phyloP scores from a whole-genome alignment of 2,797 vertebrate species.

The Myotis pilosus region DNA sequence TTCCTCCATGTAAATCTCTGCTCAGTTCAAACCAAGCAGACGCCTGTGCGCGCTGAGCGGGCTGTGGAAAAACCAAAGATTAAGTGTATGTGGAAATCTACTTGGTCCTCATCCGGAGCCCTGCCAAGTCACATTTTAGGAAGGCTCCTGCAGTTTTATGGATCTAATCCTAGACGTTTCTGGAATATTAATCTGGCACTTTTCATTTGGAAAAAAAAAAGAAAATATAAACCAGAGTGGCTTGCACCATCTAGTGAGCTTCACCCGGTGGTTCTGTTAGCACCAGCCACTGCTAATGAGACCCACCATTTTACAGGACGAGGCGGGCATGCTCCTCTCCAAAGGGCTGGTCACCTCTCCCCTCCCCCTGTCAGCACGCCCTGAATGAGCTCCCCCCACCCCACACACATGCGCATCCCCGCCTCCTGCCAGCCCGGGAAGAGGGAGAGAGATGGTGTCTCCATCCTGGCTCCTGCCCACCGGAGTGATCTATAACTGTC shows the following conservation, averaged over 20 bases:
- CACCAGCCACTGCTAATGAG: conserved; percentile 60
- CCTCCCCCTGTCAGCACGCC: conserved; percentile 2
- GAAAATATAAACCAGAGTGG: conserved; percentile 37
- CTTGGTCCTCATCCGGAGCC: conserved; percentile 16
- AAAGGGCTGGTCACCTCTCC: neutral
- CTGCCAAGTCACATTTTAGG: conserved; percentile 60
- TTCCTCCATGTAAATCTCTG: conserved; percentile 35
- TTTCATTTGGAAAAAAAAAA: conserved; percentile 60
- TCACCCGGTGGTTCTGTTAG: conserved; percentile 57
- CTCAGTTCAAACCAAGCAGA: neutral
- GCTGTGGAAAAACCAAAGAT: conserved; percentile 53
- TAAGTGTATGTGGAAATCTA: conserved; percentile 63
- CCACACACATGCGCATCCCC: neutral
- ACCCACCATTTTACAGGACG: neutral
- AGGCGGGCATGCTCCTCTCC: conserved; percentile 23
- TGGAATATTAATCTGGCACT: conserved; percentile 66
- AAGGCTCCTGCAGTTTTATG: conserved; percentile 37
- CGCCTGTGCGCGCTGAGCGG: neutral
- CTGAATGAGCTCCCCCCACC: conserved; percentile 48
- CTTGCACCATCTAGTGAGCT: conserved; percentile 43
- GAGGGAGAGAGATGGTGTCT: conserved; percentile 67
- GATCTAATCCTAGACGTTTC: conserved; percentile 59
- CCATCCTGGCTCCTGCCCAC: conserved; percentile 68
- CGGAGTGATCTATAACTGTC: conserved; percentile 71
- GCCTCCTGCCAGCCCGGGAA: conserved; percentile 65